Evolutionary conservation across 2,888 invertebrate genomes (phyloP).

Genomic region (Ennomos erosarius): DNA sequence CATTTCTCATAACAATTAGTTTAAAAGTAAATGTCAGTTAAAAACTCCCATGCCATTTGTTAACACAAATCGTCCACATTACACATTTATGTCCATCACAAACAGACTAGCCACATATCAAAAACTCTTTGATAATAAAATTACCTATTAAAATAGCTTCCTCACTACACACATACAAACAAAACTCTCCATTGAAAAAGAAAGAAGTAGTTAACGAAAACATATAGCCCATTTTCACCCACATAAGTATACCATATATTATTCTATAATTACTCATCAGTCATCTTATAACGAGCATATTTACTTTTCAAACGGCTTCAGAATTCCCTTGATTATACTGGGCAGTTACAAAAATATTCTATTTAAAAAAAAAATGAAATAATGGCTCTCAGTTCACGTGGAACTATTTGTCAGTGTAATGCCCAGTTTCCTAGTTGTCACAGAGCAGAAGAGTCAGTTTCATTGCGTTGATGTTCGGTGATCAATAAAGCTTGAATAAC

Average conservation of each 20-base stretch:
- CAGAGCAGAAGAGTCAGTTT: conserved; percentile 2
- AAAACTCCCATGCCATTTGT: background rate
- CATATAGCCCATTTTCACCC: conserved; percentile 29
- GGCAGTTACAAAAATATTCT: conserved; percentile 35
- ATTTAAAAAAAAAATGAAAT: conserved; percentile 32
- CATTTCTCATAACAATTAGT: background rate
- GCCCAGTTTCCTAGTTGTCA: conserved; percentile 50
- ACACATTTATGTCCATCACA: conserved; percentile 18
- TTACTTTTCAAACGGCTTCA: conserved; percentile 37
- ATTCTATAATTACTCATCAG: conserved; percentile 31
- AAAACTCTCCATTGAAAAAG: conserved; percentile 5
- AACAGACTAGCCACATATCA: conserved; percentile 17
- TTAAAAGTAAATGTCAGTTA: background rate
- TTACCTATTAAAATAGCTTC: conserved; percentile 22
- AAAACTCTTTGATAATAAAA: conserved; percentile 24
- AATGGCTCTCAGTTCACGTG: conserved; percentile 36
- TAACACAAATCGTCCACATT: background rate
- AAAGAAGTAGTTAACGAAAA: conserved; percentile 22
- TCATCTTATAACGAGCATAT: conserved; percentile 41
- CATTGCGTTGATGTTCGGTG: conserved; percentile 6
- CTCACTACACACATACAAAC: conserved; percentile 5
- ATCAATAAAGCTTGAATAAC: background rate
- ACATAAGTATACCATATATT: conserved; percentile 27
- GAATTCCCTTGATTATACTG: conserved; percentile 39
- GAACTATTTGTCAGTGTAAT: conserved; percentile 59